Base-by-base conservation (phyloP, 1,140 invertebrate genomes). In the Solenopsis fugax region DNA sequence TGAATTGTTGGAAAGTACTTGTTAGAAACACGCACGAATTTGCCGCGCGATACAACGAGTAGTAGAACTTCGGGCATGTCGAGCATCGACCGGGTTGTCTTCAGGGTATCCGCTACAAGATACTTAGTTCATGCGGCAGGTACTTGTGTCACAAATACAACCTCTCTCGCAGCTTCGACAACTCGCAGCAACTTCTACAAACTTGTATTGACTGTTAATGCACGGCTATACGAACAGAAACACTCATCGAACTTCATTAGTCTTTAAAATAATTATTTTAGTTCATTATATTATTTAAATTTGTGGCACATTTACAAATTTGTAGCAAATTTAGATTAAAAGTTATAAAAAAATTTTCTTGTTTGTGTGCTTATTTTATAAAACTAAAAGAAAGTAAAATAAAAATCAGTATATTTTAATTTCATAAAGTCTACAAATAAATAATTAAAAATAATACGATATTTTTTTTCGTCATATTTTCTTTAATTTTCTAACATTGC, bases 61-160 rank as follows among this genome's bases (percentile, higher is more conserved):
- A 24, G 4, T 54, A 77, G 21, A 84, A 84, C 54, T 84, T 58
- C 4, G 21, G 18, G 54, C 69, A 50, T 75, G 56, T 75, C 54
- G 80, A 82, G 37, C 52, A 73, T 29, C 50, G 52, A 45, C 34
- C 34, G 24, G 37, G 24, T 24, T 73, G 24, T 82, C 78, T 82
- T 82, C 80, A 73, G 73, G 54, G 41, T 82, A 82, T 72, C 78
- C 52, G 4, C 54, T 72, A 48, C 80, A 82, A 82, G 67, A n/a
- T 73, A 45, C 69, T 84, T 73, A 58, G 54, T 60, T 82, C 52
- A 21, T 73, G 80, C 24, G 54, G 67, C 24, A 73, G 67, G 34
- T 82, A 82, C 67, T 73, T 73, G 80, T 60, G 54, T 82, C 67
- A 58, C 48, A 50, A 69, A 41, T 69, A 52, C 37, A 82, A 24